These are phyloP conservation scores for Antechinus flavipes DNA, from an alignment of 2,113 vertebrate species.

Conservation along the genomic window DNA sequence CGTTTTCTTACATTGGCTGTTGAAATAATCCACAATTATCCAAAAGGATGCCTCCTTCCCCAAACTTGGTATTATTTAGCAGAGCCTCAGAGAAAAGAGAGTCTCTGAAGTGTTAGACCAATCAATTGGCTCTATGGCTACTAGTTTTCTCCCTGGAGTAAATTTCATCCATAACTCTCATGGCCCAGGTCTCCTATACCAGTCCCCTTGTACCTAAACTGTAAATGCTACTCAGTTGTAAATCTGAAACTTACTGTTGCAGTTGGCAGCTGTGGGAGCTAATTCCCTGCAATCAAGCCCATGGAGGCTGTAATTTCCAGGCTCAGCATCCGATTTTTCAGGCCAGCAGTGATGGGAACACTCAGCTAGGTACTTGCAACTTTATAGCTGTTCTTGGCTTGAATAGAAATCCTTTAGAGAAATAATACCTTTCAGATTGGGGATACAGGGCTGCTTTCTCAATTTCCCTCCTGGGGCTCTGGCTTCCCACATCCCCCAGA, in stretches of 20 bases:
- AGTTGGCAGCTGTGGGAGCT: slow-evolving; percentile 63
- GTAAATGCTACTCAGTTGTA: slow-evolving; percentile 31
- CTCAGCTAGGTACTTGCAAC: slow-evolving; percentile 39
- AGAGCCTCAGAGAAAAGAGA: background rate
- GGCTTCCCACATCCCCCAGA: slow-evolving; percentile 33
- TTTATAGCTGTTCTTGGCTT: slow-evolving; percentile 56
- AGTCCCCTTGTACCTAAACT: background rate
- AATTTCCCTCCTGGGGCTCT: background rate
- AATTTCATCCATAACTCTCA: background rate
- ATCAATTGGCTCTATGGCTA: background rate
- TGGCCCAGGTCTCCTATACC: background rate
- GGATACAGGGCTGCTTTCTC: slow-evolving; percentile 52
- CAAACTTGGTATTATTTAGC: background rate
- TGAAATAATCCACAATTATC: background rate
- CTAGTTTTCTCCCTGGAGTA: background rate
- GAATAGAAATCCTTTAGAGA: slow-evolving; percentile 59
- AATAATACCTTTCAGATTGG: slow-evolving; percentile 60
- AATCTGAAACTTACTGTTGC: slow-evolving; percentile 58
- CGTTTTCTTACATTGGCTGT: background rate
- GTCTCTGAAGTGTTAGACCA: background rate
- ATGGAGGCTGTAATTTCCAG: slow-evolving; percentile 47
- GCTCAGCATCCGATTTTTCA: slow-evolving; percentile 10
- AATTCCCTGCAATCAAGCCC: slow-evolving; percentile 61
- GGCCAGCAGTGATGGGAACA: background rate
- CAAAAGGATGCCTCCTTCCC: background rate